phyloP scores from a whole-genome alignment of 2,113 vertebrate genomes.

The Vanacampus margaritifer region DNA sequence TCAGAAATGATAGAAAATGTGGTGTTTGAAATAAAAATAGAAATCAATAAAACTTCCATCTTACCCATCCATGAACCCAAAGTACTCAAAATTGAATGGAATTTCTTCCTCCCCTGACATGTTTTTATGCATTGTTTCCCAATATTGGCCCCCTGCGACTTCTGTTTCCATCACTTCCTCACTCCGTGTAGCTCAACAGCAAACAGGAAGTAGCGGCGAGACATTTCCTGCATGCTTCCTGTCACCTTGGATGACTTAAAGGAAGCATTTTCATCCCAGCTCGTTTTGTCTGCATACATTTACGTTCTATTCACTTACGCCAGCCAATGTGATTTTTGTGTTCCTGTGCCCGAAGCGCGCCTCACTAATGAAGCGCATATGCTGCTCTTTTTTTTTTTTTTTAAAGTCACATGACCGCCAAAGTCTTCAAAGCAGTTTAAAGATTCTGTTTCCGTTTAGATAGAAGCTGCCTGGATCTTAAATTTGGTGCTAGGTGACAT shows the following conservation, averaged over 20 bases:
- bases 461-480: conserved; percentile 24
- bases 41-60: no score
- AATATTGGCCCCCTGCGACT: conserved; percentile 4
- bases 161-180: conserved; percentile 32
- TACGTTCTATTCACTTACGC: conserved; percentile 3
- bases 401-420: conserved; percentile 44
- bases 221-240: conserved; percentile 61
- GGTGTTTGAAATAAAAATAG: no score
- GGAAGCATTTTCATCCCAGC: conserved; percentile 26
- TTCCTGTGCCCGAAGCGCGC: not conserved
- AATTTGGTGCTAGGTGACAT: conserved; percentile 58
- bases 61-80: no score
- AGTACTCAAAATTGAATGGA: no score
- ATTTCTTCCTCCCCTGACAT: no score
- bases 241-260: conserved; percentile 29
- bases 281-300: not conserved
- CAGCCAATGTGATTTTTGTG: conserved; percentile 6
- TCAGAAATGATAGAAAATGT: not conserved
- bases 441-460: conserved; percentile 36
- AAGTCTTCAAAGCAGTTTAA: conserved; percentile 18
- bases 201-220: conserved; percentile 50
- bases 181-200: conserved; percentile 11
- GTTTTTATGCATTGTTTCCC: not conserved
- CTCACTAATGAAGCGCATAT: conserved; percentile 57
- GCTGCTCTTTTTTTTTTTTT: conserved; percentile 44